Evolutionary conservation across 2,113 vertebrate genomes (phyloP), one percentile per base, ranked within the genome.

Genomic region (Lucifuga dentata): DNA sequence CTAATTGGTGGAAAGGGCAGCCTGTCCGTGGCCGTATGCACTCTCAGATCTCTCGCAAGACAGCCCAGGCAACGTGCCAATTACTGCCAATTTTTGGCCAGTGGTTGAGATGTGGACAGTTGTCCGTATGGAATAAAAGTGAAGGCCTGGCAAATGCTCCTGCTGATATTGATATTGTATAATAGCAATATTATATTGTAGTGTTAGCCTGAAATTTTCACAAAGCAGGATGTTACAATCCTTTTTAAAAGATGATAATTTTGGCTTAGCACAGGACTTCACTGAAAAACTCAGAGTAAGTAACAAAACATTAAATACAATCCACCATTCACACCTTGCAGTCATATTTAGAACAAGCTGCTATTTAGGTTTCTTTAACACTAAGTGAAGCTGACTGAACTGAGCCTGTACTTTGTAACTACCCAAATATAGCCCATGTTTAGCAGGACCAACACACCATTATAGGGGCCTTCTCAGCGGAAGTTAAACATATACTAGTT

Each of bases 1-100:
- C 90, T 93, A 93, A 93, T 94, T 92, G 93, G 88, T 89, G 88
- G 91, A 91, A 90, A 92, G 90, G 91, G 90, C 90, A 92, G 87
- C 86, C 87, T 78, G 86, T 87, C 89, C 82, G 79, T 81, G 88
- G 86, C 87, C 68, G 58, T 40, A 26, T 66, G 73, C 65, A 56
- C 87, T 77, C 89, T 91, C 86, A 88, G 89, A 91, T 90, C 92
- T 93, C 92, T 92, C 93, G 63, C 69, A 90, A 89, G 93, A 92
- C 85, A 84, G 86, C 80, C 86, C 16, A 86, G 85, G 86, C 88
- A 91, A 91, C 68, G 72, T 84, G 86, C 92, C 92, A 94, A 93
- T 93, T 94, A 94, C 86, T 92, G 89, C 91, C 93, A 93, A 93
- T 94, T 92, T 91, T 89, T 83, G 85, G 82, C 76, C 86, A 64